Evolutionary conservation across 1,140 invertebrate genomes (phyloP).

Genomic region (Eciton burchellii): DNA sequence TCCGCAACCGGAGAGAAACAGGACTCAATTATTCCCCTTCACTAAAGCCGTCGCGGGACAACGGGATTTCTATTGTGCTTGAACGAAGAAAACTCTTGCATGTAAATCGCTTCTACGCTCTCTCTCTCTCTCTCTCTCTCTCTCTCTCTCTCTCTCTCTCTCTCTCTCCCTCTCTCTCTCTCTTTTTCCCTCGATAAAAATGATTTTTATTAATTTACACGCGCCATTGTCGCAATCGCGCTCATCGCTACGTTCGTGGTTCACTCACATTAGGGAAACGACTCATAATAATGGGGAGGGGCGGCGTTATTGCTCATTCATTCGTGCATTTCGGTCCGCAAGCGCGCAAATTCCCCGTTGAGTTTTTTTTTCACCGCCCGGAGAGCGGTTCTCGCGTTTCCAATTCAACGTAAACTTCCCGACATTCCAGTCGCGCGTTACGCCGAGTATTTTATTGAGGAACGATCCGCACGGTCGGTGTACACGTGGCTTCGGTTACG

Average conservation of each 20-base stretch:
- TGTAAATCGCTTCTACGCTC: conserved; percentile 4
- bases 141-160: no score
- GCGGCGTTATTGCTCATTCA: not conserved
- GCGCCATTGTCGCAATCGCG: not conserved
- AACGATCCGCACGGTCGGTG: conserved; percentile 24
- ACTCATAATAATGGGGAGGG: not conserved
- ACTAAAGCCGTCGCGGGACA: conserved; percentile 25
- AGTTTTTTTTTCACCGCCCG: not conserved
- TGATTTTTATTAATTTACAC: conserved; percentile 33
- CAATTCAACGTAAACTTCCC: conserved; percentile 8
- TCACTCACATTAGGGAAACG: not conserved
- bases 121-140: no score
- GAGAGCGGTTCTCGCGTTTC: not conserved
- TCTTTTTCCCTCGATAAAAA: conserved; percentile 30
- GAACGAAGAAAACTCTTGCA: conserved; percentile 48
- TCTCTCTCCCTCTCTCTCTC: no score
- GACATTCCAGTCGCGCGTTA: not conserved
- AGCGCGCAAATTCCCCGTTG: not conserved
- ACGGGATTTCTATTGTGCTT: conserved; percentile 48
- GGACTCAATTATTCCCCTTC: conserved; percentile 49
- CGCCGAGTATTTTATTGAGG: conserved; percentile 44
- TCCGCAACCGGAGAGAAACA: conserved; percentile 42
- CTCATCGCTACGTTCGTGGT: not conserved
- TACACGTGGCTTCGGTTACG: conserved; percentile 48
- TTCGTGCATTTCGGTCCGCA: not conserved